These are phyloP conservation scores for Archegozetes longisetosus DNA, from an alignment of 1,140 invertebrate genomes.

Conservation along the genomic window DNA sequence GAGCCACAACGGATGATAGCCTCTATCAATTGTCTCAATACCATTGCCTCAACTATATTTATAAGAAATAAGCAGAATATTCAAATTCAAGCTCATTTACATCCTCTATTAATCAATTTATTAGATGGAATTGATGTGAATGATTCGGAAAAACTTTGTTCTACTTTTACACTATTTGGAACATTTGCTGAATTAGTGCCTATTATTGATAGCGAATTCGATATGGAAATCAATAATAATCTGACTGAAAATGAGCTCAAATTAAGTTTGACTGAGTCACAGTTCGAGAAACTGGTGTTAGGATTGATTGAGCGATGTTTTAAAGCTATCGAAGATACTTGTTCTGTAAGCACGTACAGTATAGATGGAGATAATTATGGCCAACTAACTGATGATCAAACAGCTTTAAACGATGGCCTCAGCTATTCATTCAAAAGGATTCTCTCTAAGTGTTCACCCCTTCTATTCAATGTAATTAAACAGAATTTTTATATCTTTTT, in stretches of 20 bases:
- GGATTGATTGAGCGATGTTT: conserved; percentile 64
- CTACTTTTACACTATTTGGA: conserved; percentile 54
- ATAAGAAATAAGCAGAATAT: conserved; percentile 36
- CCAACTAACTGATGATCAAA: conserved; percentile 48
- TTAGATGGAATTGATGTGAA: conserved; percentile 81
- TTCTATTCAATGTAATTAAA: conserved; percentile 29
- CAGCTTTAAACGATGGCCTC: conserved; percentile 49
- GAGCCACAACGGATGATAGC: conserved; percentile 69
- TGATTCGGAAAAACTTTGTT: conserved; percentile 63
- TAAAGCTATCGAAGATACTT: conserved; percentile 51
- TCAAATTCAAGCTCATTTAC: conserved; percentile 58
- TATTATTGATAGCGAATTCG: conserved; percentile 66
- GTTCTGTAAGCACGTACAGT: conserved; percentile 40
- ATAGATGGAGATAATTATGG: conserved; percentile 28
- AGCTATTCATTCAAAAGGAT: conserved; percentile 43
- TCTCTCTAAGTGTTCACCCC: conserved; percentile 42
- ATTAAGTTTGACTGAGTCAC: conserved; percentile 57
- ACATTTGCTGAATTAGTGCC: conserved; percentile 57
- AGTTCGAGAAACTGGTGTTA: conserved; percentile 73
- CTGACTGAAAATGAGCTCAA: conserved; percentile 56
- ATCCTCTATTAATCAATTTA: conserved; percentile 57
- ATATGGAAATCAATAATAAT: conserved; percentile 43
- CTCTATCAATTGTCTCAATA: conserved; percentile 54
- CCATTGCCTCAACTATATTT: conserved; percentile 50
- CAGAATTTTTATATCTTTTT: conserved; percentile 2